Base-by-base conservation (phyloP, 2,797 vertebrate species). In the Pyrocephalus nanus region DNA sequence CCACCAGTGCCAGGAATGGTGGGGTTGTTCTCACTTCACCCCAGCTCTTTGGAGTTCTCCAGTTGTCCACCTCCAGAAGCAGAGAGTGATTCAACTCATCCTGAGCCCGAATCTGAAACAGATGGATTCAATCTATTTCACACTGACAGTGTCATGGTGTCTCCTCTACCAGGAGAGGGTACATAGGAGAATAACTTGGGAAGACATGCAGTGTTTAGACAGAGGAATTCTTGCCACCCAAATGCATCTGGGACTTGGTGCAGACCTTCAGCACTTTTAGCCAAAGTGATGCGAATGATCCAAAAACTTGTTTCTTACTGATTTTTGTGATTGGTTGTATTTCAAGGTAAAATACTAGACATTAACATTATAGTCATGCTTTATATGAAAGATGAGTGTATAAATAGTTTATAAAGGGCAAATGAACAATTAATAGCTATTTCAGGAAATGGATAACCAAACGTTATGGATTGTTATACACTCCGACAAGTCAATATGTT, bases 401-500 rank as follows among this genome's bases (percentile, higher is more conserved):
- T 85, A 47, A 93, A 95, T 86, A 81, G 21, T 92, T 94, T 32
- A 84, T 79, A 73, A 86, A 38, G 36, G 15, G 17, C 67, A 93
- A 94, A 95, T 90, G 64, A 79, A 93, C 70, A 47, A 92, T 74
- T 93, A 88, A 84, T 84, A 61, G 29, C 73, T 81, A 60, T 81
- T 93, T 86, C 55, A 91, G 88, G 51, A 92, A 88, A 70, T 40
- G 21, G 73, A 86, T 64, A 90, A 90, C 88, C 79, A 66, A 86
- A 79, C 23, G 29, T 73, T 86, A 84, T 71, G 36, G 76, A 78
- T 64, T 94, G 55, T 66, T 81, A 22, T 40, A 53, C 22, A 70
- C 51, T 55, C 43, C 3, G 0, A 53, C 48, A 66, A 65, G 70
- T 90, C 90, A 65, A 67, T 94, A 88, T 12, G 29, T 51, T 94